phyloP scores from a whole-genome alignment of 2,797 vertebrate species.

The Enteromius afrohamiltoni region DNA sequence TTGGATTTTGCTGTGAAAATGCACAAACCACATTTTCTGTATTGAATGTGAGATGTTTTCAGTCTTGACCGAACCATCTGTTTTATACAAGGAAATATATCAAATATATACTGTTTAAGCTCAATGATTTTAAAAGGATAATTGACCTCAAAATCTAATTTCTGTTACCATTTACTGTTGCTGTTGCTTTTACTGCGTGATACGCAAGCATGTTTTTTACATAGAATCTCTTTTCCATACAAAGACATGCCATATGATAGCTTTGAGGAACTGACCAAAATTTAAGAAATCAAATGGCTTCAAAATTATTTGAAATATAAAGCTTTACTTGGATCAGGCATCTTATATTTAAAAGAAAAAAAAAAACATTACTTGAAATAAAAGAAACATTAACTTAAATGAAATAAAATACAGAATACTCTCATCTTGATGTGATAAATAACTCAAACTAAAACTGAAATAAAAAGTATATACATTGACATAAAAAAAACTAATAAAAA shows the following conservation, averaged over 20 bases:
- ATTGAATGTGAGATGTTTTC: slow-evolving; percentile 13
- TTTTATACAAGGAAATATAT: background rate
- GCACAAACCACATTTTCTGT: background rate
- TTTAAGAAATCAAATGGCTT: background rate
- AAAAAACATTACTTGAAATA: background rate
- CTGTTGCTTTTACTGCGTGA: background rate
- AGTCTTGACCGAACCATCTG: background rate
- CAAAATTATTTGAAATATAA: background rate
- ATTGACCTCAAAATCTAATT: background rate
- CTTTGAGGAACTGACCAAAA: background rate
- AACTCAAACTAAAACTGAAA: background rate
- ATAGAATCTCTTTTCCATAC: background rate
- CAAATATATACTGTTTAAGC: background rate
- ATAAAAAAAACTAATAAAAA: background rate
- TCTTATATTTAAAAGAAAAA: background rate
- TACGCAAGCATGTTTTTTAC: background rate
- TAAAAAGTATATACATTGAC: background rate
- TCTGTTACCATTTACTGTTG: background rate
- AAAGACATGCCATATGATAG: background rate
- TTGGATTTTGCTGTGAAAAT: slow-evolving; percentile 26
- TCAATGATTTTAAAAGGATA: background rate
- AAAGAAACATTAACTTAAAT: background rate
- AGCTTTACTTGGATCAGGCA: background rate
- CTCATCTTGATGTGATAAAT: background rate
- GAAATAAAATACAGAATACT: background rate